Base-by-base conservation (phyloP, 2,888 invertebrate species). In the Cephus pulcher region DNA sequence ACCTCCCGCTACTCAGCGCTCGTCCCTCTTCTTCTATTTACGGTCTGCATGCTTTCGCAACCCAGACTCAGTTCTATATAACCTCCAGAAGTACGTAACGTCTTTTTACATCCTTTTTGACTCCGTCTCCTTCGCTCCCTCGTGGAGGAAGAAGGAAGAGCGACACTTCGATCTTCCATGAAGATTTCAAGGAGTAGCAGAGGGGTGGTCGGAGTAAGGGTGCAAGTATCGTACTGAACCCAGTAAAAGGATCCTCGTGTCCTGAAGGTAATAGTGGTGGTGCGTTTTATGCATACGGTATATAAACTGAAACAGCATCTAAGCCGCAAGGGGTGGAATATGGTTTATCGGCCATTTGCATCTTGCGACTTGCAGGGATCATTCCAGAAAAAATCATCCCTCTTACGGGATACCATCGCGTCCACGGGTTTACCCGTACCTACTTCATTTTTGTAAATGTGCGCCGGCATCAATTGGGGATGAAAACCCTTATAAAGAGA, bases 271-370 rank as follows among this genome's bases (percentile, higher is more conserved):
- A 56, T 23, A 56, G 56, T 56, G 23, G 23, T 56, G 23, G 56
- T 23, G 56, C 56, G 56, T 23, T 82, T 87, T 87, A 88, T 87
- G 85, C 86, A 87, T 86, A 84, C 86, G 80, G 83, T 83, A 85
- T 56, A 56, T 88, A 88, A 87, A 88, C 86, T 87, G 86, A 87
- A 88, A 88, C 82, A 86, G 84, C 86, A 6, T 56, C 23, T 56
- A 23, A 56, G 23, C 56, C 23, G 15, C 56, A 23, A 71, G 33
- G 32, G 32, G 9, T 71, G 74, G 83, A 80, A 79, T 35, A 35
- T 83, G 82, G 85, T 88, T 88, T 88, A 88, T 88, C 84, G 86
- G 86, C 85, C 87, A 88, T 88, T 88, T 87, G 86, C 88, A 88
- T 88, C 84, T 80, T 84, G 80, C 79, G 32, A 74, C 12, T 34